Percentiles rank a stretch among this genome's conserved stretches.
These are phyloP conservation scores for Coelopa pilipes DNA, from an alignment of 2,888 invertebrate species.

Conservation along the genomic window DNA sequence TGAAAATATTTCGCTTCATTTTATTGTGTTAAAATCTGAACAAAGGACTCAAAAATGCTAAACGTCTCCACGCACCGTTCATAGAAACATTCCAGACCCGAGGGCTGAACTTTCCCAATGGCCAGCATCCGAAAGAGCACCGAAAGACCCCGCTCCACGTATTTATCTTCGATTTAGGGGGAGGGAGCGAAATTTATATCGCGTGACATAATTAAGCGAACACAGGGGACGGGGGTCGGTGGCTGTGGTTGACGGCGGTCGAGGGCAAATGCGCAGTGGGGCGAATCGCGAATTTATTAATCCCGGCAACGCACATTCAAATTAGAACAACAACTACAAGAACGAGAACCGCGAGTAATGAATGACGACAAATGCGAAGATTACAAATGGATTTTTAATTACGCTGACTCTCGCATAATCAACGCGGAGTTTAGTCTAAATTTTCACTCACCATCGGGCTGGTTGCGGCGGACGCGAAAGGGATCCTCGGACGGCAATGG, in stretches of 20 bases:
- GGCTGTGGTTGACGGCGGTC: background rate
- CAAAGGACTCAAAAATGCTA: too few species aligned
- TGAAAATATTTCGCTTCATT: too few species aligned
- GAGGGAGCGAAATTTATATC: constrained; percentile 2
- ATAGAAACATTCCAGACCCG: too few species aligned
- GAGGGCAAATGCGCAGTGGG: background rate
- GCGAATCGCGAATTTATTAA: background rate
- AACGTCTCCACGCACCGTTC: too few species aligned
- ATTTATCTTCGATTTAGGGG: too few species aligned
- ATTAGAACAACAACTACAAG: too few species aligned
- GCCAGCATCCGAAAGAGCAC: too few species aligned
- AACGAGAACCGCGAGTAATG: background rate
- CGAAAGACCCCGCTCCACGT: too few species aligned
- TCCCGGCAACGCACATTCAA: background rate
- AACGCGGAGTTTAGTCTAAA: background rate
- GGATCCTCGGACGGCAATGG: background rate
- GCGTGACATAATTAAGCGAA: background rate
- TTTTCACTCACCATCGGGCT: background rate
- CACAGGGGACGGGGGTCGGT: background rate
- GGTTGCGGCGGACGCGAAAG: background rate
- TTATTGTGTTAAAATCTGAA: too few species aligned
- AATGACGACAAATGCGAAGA: background rate
- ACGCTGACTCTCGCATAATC: background rate
- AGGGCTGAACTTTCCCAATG: too few species aligned
- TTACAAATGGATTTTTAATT: constrained; percentile 5